A percentile compares a stretch with the other conserved stretches of the same genome.
Conservation (phyloP, 2,888 invertebrate species). For the Margaritifera margaritifera region DNA sequence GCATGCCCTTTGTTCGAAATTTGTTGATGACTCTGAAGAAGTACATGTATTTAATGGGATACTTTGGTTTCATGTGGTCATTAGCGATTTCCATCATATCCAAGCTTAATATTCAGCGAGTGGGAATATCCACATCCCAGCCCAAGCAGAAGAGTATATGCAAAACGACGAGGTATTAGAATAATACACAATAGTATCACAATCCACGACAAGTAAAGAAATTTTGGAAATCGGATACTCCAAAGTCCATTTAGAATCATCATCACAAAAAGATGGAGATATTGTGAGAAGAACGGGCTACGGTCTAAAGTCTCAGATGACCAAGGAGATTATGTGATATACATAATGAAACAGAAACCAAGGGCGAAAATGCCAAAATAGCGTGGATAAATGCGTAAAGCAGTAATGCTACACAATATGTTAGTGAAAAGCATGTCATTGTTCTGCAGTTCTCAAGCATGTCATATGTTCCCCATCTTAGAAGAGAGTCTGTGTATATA, state of each 20-base stretch:
- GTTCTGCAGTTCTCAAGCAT: conserved; percentile 10
- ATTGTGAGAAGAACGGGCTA: conserved; percentile 10
- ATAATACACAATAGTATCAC: conserved; percentile 12
- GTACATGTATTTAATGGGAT: conserved; percentile 38
- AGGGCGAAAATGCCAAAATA: conserved; percentile 29
- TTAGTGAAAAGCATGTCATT: conserved; percentile 7
- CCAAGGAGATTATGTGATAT: conserved; percentile 23
- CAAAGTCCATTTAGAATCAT: conserved; percentile 22
- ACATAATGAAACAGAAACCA: conserved; percentile 36
- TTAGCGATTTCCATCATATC: conserved; percentile 27
- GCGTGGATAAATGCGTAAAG: conserved; percentile 23
- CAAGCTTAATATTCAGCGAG: conserved; percentile 27
- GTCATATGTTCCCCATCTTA: conserved; percentile 29
- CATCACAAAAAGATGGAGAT: conserved; percentile 28
- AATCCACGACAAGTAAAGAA: conserved; percentile 5
- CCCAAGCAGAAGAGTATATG: conserved; percentile 26
- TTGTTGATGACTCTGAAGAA: conserved; percentile 41
- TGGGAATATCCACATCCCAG: conserved; percentile 32
- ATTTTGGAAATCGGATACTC: conserved; percentile 17
- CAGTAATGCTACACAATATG: conserved; percentile 19
- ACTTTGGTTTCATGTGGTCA: conserved; percentile 25
- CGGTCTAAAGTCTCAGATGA: conserved; percentile 2
- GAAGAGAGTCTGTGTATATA: conserved; percentile 27
- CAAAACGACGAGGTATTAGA: conserved; percentile 12
- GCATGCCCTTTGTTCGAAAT: conserved; percentile 19